Base-by-base conservation (phyloP, 2,113 vertebrate species). In the Catagonus wagneri region DNA sequence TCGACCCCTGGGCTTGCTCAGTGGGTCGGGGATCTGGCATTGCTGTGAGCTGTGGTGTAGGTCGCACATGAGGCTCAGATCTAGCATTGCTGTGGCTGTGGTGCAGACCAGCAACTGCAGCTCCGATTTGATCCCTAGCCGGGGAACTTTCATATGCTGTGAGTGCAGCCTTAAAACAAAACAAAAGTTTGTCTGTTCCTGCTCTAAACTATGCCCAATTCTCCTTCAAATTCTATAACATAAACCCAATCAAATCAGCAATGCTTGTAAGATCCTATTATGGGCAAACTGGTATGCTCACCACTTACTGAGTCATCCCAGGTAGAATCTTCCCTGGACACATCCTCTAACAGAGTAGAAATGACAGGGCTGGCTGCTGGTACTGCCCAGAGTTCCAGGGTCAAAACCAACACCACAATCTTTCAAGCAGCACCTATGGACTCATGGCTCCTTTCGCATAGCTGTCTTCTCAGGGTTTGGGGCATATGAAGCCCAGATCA, bases 211-310 rank as follows among this genome's bases (percentile, higher is more conserved):
- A 72, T n/a, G 23, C 19, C 78, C 16, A 32, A 29, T 60, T 69
- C 58, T 92, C 34, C 32, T 92, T 80, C 32, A 89, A 56, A 85
- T 68, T 6, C n/a, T 89, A 63, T 23, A 20, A 19, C 19, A 92
- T 68, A 93, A 84, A n/a, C 34, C 27, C 44, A 89, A 25, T 75
- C 39, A 93, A 81, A 87, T 80, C 29, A 90, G n/a, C 9, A 76
- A 68, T 56, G 7, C 20, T 92, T 71, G 36, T 92, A 92, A 34
- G 19, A 68, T 75, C 19, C 54, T 83, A 11, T 56, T 75, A 54
- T 23, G 56, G 3, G n/a, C 83, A 84, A 95, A 61, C n/a, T 50
- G 8, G 15, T 9, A 39, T 19, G 44, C 50, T 84, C 4, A 50
- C 11, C 54, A 65, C 60, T 88, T 44, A 74, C 52, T 71, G 56